phyloP scores from a whole-genome alignment of 2,888 invertebrate species.

The Dorcus hopei region DNA sequence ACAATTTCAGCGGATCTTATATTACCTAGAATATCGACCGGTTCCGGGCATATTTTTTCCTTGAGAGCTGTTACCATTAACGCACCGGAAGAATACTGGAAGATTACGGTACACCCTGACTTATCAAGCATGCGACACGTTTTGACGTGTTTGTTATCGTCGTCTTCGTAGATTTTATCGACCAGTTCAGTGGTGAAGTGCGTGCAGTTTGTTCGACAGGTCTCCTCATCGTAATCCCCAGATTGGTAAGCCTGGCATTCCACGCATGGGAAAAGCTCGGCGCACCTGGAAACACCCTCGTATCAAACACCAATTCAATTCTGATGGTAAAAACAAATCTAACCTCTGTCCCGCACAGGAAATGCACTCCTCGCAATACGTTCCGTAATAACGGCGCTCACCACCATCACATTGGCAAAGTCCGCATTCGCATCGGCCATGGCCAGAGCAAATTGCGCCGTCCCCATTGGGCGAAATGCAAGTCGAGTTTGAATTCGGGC shows the following conservation, averaged over 20 bases:
- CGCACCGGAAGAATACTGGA: conserved; percentile 47
- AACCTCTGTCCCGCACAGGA: conserved; percentile 56
- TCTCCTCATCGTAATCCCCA: conserved; percentile 38
- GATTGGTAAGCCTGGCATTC: conserved; percentile 58
- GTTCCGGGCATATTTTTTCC: conserved; percentile 46
- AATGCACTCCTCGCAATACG: conserved; percentile 71
- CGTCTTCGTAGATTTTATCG: conserved; percentile 38
- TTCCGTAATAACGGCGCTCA: conserved; percentile 50
- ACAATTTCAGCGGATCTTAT: neutral
- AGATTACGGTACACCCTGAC: conserved; percentile 49
- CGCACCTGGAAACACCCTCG: conserved; percentile 49
- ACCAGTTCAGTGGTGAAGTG: conserved; percentile 40
- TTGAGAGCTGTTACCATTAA: conserved; percentile 49
- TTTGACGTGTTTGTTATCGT: conserved; percentile 36
- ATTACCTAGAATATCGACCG: conserved; percentile 23
- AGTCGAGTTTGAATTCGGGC: conserved; percentile 53
- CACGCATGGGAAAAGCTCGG: conserved; percentile 67
- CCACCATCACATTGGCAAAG: conserved; percentile 54
- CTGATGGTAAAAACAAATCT: neutral
- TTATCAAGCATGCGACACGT: conserved; percentile 47
- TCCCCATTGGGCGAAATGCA: conserved; percentile 44
- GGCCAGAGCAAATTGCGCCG: conserved; percentile 53
- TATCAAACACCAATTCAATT: neutral
- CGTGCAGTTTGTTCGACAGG: conserved; percentile 38
- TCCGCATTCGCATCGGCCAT: conserved; percentile 71